Evolutionary conservation across 2,888 invertebrate species (phyloP), one percentile per base, ranked within the genome.

Genomic region (Deilephila porcellus): DNA sequence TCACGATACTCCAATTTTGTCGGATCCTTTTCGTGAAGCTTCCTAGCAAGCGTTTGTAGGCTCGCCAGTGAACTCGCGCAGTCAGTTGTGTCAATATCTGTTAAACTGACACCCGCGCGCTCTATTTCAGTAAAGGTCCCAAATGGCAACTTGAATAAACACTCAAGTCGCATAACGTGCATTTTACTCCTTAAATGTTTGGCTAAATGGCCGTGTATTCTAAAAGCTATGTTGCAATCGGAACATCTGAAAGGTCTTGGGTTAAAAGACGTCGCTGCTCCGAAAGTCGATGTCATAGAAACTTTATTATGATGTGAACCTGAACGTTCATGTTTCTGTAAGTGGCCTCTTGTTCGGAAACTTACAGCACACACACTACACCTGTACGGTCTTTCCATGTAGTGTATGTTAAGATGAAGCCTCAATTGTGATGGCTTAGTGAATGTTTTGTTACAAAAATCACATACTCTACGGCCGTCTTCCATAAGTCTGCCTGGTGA

Each of bases 111-210:
- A 78, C 98, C 98, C 60, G 97, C 98, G 70, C 98, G 95, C 92
- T 98, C 99, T 86, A 99, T 97, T 93, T 99, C 98, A 14, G 98
- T 98, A 88, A 98, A 98, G 64, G 98, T 97, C 73, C 99, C 99
- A 86, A 98, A 98, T 0, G 99, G 99, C 80, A 99, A 93, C 91
- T 98, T 98, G 74, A 98, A 98, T 78, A 98, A 93, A 87, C 98
- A 98, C 90, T 99, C 99, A 77, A 99, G 95, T 83, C 98, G 97
- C 96, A 98, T 98, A 62, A 99, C 98, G 88, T 99, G 99, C 96
- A 98, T 98, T 95, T 99, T 99, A 78, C 98, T 98, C 74, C 99
- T 96, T 76, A 99, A 95, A 95, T 99, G 99, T 91, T 99, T 99
- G 0, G 99, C 99, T 83, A 99, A 94, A 91, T 99, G 99, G 0